A percentile compares a stretch with the other conserved stretches of the same genome.
phyloP scores from a whole-genome alignment of 2,797 vertebrate species.

The Eulemur mongoz region DNA sequence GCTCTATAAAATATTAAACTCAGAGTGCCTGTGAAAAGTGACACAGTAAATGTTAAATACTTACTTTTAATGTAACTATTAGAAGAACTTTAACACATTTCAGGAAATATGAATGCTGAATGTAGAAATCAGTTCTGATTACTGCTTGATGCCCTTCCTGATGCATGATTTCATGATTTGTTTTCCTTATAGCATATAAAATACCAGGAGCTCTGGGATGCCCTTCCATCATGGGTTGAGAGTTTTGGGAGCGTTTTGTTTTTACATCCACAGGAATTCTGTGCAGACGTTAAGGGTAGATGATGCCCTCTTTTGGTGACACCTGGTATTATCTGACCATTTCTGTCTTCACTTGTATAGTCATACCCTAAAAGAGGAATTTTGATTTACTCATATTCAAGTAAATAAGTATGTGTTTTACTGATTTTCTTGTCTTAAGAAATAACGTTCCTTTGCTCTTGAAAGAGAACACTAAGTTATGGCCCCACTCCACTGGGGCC shows the following conservation, averaged over 20 bases:
- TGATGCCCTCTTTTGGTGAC: constrained; percentile 77
- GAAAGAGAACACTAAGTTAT: neutral
- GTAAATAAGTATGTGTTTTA: neutral
- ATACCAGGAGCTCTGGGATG: neutral
- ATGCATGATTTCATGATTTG: neutral
- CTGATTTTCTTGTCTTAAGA: constrained; percentile 31
- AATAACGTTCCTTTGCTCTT: constrained; percentile 13
- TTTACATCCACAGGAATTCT: neutral
- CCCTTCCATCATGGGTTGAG: neutral
- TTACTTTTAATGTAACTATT: neutral
- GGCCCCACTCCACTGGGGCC: neutral
- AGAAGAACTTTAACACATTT: neutral
- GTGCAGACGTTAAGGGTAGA: constrained; percentile 22
- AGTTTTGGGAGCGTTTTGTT: neutral
- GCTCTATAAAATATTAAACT: constrained; percentile 1
- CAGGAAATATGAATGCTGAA: neutral
- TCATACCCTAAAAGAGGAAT: neutral
- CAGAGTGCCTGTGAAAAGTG: neutral
- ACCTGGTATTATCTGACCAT: constrained; percentile 56
- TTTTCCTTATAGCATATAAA: neutral
- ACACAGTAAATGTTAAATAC: neutral
- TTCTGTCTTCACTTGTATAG: neutral
- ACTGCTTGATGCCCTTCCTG: neutral
- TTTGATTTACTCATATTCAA: constrained; percentile 4
- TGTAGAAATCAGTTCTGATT: neutral